Evolutionary conservation across 2,888 invertebrate species (phyloP), one percentile per base, ranked within the genome.

Genomic region (Creontiades dilutus): DNA sequence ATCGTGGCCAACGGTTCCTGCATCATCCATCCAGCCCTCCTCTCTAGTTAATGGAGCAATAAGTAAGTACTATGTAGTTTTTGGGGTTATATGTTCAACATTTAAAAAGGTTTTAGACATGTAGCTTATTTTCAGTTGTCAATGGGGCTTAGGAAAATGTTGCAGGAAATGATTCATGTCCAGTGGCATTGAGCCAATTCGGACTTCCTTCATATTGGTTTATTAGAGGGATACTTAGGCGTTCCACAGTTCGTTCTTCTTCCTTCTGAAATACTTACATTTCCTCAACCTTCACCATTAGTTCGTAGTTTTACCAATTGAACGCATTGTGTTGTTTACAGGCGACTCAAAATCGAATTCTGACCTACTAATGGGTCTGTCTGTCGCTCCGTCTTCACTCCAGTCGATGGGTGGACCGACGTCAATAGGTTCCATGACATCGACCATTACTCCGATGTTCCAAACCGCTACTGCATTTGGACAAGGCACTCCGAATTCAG

Each of bases 11-110:
- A 19, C 86, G 3, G 75, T 47, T 46, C 89, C 90, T 76, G 52
- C 93, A 90, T 92, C 92, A 91, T 90, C 93, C 28, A 85, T 92
- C 80, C 91, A 92, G 48, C 90, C 91, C 14, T 90, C 92, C 86
- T 91, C 92, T 19, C 90, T 92, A n/a, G 76, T 92, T 27, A 91
- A 92, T n/a, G 82, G 61, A 19, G 82, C 86, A 37, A 61, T 76
- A 68, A 61, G 68, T 76, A 19, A 75, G 75, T 4, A 37, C 7
- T n/a, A n/a, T 37, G 37, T 37, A 37, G 37, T 37, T 37, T 37
- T 37, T 2, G 37, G 7, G 2, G 3, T 37, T 4, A 37, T 7
- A 37, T 7, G 37, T 37, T 37, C 37, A 2, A 37, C 37, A 37
- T 37, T 37, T 37, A 37, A 7, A 37, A 37, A n/a, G n/a, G n/a